Evolutionary conservation across 2,888 invertebrate species (phyloP).

Genomic region (Mythimna impura): DNA sequence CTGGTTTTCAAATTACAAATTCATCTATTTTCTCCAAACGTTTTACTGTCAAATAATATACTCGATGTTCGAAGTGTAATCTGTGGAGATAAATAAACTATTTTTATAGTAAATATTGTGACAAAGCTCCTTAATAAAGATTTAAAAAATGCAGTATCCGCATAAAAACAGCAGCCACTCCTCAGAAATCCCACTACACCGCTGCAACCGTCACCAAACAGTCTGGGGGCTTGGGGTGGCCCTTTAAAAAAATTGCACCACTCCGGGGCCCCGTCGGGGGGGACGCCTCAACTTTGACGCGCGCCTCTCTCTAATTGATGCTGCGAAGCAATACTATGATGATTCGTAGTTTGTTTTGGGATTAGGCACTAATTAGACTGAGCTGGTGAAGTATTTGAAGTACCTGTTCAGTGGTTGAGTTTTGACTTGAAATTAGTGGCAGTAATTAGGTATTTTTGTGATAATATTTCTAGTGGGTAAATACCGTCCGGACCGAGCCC

Average conservation of each 20-base stretch:
- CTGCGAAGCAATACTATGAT: conserved; percentile 75
- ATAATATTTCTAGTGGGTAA: background rate
- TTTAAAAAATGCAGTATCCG: background rate
- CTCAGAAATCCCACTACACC: conserved; percentile 62
- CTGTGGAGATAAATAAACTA: no score
- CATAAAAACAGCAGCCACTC: conserved; percentile 67
- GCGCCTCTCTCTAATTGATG: conserved; percentile 83
- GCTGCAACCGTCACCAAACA: conserved; percentile 89
- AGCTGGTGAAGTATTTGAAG: conserved; percentile 29
- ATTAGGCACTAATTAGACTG: conserved; percentile 47
- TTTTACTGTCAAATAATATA: no score
- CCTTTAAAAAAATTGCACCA: conserved; percentile 86
- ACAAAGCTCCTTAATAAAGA: no score
- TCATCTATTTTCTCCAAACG: no score
- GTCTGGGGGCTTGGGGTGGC: conserved; percentile 78
- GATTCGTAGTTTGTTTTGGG: conserved; percentile 69
- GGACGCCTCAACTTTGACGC: conserved; percentile 84
- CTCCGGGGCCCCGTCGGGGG: conserved; percentile 59
- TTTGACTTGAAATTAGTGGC: background rate
- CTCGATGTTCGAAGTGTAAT: no score
- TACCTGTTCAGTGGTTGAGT: conserved; percentile 9
- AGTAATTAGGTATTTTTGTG: conserved; percentile 18
- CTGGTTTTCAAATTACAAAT: no score
- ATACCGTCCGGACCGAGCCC: no score
- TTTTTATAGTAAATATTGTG: no score